A percentile compares a stretch with the other conserved stretches of the same genome.
These are phyloP conservation scores for Tretioscincus oriximinensis DNA, from an alignment of 2,113 vertebrate species.

Conservation along the genomic window DNA sequence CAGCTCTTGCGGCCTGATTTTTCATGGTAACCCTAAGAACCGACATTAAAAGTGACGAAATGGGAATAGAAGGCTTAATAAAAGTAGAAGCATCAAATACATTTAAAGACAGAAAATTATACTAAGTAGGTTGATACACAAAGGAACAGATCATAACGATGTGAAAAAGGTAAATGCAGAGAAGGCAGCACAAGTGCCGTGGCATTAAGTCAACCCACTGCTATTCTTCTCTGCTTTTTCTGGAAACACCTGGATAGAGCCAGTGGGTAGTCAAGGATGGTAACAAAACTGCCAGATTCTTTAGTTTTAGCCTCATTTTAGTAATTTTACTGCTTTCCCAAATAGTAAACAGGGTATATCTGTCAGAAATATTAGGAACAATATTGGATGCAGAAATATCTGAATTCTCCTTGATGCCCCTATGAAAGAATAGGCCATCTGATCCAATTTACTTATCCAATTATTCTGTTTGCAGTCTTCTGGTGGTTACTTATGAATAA, in stretches of 20 bases:
- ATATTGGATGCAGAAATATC: not conserved
- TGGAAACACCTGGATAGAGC: constrained; percentile 39
- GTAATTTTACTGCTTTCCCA: not conserved
- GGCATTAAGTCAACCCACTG: not conserved
- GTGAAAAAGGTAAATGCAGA: constrained; percentile 11
- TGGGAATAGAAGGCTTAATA: not conserved
- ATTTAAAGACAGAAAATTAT: constrained; percentile 26
- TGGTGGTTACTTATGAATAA: not conserved
- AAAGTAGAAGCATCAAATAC: constrained; percentile 23
- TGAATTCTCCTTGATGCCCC: not conserved
- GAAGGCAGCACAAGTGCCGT: accelerated
- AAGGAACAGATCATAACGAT: not conserved
- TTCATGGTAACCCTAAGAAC: no score
- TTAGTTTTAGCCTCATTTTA: constrained; percentile 16
- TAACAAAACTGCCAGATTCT: constrained; percentile 7
- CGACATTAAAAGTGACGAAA: not conserved
- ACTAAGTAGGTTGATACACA: constrained; percentile 15
- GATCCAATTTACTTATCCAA: constrained; percentile 12
- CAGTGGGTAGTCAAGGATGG: constrained; percentile 42
- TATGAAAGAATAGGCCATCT: not conserved
- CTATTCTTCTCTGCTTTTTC: constrained; percentile 31
- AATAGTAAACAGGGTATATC: not conserved
- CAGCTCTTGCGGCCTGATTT: no score
- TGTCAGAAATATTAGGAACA: not conserved
- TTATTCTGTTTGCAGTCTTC: not conserved